phyloP scores from a whole-genome alignment of 2,113 vertebrate species.

The Phyllostomus hastatus region DNA sequence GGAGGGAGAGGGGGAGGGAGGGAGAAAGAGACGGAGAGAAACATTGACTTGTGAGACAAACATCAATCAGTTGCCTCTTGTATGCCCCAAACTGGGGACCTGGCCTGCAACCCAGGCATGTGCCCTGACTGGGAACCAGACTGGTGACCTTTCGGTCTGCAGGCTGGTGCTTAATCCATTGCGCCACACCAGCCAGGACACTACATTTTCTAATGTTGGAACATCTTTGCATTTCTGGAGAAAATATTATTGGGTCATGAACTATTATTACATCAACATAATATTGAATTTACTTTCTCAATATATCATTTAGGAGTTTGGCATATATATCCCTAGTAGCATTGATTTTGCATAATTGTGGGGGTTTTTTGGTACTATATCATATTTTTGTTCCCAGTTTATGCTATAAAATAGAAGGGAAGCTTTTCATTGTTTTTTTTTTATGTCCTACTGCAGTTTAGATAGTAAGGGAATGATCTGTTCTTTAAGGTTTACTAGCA shows the following conservation, averaged over 20 bases:
- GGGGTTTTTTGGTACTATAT: too few relatives aligned
- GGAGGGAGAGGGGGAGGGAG: too few relatives aligned
- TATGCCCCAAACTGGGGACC: too few relatives aligned
- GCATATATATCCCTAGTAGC: neutral
- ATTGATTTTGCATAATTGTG: neutral
- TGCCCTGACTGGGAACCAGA: too few relatives aligned
- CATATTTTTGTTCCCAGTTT: neutral
- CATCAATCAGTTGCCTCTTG: too few relatives aligned
- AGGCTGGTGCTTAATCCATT: too few relatives aligned
- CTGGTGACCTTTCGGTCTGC: too few relatives aligned
- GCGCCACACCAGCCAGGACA: too few relatives aligned
- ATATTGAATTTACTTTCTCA: neutral
- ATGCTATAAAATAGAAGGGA: neutral
- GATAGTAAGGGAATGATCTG: neutral
- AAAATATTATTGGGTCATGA: neutral
- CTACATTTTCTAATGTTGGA: neutral
- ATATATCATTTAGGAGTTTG: neutral
- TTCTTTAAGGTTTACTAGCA: neutral
- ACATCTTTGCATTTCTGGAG: neutral
- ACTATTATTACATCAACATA: neutral
- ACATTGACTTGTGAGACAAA: too few relatives aligned
- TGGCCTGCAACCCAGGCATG: too few relatives aligned
- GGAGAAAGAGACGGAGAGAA: too few relatives aligned
- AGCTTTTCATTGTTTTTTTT: neutral
- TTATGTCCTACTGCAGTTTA: neutral